Evolutionary conservation across 2,113 vertebrate genomes (phyloP).

Genomic region (Hassar affinis): DNA sequence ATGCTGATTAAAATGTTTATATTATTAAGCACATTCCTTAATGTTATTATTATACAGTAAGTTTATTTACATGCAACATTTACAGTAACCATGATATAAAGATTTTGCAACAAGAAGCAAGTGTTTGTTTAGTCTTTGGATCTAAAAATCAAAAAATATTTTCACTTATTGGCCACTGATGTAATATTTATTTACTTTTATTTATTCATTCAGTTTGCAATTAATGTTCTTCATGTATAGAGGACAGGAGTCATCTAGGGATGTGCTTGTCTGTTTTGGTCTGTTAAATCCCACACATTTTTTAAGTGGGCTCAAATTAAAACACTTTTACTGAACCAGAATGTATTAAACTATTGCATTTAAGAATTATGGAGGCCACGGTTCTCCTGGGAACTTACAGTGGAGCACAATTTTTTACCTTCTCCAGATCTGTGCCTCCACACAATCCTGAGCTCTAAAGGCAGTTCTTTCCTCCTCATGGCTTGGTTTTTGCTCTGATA

Average conservation of each 20-base stretch:
- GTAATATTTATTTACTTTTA: slow-evolving; percentile 66
- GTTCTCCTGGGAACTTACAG: no score
- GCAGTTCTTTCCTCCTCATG: no score
- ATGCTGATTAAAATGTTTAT: neutral
- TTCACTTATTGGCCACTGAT: slow-evolving; percentile 63
- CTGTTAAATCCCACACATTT: neutral
- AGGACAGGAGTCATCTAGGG: slow-evolving; percentile 63
- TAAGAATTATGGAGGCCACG: no score
- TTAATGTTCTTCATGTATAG: slow-evolving; percentile 51
- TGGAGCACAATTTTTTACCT: no score
- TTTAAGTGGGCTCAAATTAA: neutral
- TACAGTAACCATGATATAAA: neutral
- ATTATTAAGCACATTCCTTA: neutral
- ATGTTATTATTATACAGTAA: neutral
- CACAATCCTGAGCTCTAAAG: no score
- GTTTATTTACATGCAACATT: neutral
- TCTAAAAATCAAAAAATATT: slow-evolving; percentile 61
- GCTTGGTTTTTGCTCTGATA: no score
- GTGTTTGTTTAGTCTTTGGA: slow-evolving; percentile 57
- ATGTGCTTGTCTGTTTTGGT: slow-evolving; percentile 58
- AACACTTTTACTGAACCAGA: neutral
- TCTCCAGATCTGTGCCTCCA: no score
- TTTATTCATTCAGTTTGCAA: slow-evolving; percentile 43
- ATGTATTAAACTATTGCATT: no score
- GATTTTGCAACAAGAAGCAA: slow-evolving; percentile 40